Base-by-base conservation (phyloP, 2,113 vertebrate species). In the Antigone vipio region DNA sequence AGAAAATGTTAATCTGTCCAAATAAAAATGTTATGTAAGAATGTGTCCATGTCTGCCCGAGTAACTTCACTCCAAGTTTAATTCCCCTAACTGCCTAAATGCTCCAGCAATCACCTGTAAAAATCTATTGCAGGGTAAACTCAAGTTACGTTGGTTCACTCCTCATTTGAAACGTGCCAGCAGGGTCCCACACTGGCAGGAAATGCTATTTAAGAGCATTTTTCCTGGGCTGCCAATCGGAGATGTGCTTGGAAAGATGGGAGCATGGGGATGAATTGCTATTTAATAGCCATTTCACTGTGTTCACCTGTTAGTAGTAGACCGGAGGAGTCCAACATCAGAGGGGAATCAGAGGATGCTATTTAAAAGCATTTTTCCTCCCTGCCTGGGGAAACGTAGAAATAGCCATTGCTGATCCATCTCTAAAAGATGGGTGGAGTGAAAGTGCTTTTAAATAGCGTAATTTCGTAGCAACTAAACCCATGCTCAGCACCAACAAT, bases 261-360 rank as follows among this genome's bases (percentile, higher is more conserved):
- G n/a, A 71, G 45, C 30, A 6, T 22, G 23, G 15, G 32, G 14
- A 58, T 17, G 11, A 34, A 86, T 74, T 81, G 58, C 20, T 55
- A 27, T 69, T 88, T 80, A 80, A 53, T 5, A 69, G 9, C 11
- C 8, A n/a, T 66, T 83, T 58, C 50, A 35, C 55, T 47, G 14
- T 9, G 12, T 69, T 92, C 63, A 13, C 16, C 49, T 60, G 10
- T n/a, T 72, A 62, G 38, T 12, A 50, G 29, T 63, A 67, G n/a
- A 21, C 18, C 0, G 0, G 7, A 22, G 38, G 12, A 72, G 40
- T 47, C 20, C n/a, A 63, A 16, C 0, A 0, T 68, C 53, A 60
- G 30, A 55, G 44, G 3, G 27, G 27, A 67, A 34, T n/a, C 11
- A 30, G 44, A 32, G 4, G 12, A n/a, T 55, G 52, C 18, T 82